Percentiles rank a stretch among this genome's conserved stretches.
Evolutionary conservation across 2,888 invertebrate species (phyloP).

Genomic region (Agrenia bidenticulata): DNA sequence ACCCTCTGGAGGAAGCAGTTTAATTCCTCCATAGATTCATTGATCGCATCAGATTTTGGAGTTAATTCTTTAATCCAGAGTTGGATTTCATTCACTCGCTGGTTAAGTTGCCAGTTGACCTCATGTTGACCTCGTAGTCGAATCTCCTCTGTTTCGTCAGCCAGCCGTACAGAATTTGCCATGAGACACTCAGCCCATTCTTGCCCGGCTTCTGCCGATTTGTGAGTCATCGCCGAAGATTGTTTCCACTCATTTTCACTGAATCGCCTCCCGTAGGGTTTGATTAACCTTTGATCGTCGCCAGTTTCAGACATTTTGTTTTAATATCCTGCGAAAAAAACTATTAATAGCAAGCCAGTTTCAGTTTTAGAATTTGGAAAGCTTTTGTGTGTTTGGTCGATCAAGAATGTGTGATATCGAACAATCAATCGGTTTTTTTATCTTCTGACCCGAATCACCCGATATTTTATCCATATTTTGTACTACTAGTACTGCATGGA

Average conservation of each 20-base stretch:
- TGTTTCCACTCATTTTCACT: constrained; percentile 25
- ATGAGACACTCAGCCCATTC: constrained; percentile 20
- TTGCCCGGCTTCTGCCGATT: constrained; percentile 13
- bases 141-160: constrained; percentile 29
- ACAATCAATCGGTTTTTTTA: too few relatives aligned
- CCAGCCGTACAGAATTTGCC: constrained; percentile 25
- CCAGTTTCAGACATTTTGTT: too few relatives aligned
- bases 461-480: too few relatives aligned
- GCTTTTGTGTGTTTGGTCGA: too few relatives aligned
- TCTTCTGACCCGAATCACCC: too few relatives aligned
- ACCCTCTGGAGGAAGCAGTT: constrained; percentile 17
- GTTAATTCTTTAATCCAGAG: constrained; percentile 28
- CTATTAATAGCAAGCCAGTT: too few relatives aligned
- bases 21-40: constrained; percentile 20
- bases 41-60: constrained; percentile 25
- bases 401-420: too few relatives aligned
- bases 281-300: too few relatives aligned
- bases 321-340: too few relatives aligned
- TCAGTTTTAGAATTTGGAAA: too few relatives aligned
- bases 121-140: constrained; percentile 19
- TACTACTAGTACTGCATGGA: too few relatives aligned
- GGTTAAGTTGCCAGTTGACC: constrained; percentile 24
- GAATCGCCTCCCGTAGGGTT: too few relatives aligned
- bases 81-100: constrained; percentile 21
- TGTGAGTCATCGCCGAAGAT: constrained; percentile 15